A percentile compares a stretch with the other conserved stretches of the same genome.
These are phyloP conservation scores for Chrysina gloriosa DNA, from an alignment of 2,888 invertebrate genomes.

Conservation along the genomic window DNA sequence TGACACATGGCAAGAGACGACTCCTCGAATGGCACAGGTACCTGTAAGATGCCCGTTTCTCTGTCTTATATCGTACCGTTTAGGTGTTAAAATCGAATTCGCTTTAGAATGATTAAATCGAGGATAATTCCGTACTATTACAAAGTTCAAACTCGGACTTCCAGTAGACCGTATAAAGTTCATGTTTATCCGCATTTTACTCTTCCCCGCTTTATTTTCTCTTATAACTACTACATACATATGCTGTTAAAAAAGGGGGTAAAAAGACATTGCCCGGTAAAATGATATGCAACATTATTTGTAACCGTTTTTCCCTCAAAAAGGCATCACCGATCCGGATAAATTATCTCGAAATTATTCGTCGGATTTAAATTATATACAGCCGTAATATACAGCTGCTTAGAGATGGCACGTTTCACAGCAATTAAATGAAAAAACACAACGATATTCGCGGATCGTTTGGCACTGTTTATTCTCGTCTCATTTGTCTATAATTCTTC, in stretches of 20 bases:
- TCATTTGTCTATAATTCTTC: slow-evolving; percentile 41
- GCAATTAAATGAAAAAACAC: slow-evolving; percentile 56
- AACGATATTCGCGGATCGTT: slow-evolving; percentile 31
- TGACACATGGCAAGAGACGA: background rate
- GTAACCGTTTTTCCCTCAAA: slow-evolving; percentile 1
- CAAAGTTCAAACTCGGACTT: too few species aligned
- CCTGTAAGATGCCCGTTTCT: background rate
- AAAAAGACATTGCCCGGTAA: background rate
- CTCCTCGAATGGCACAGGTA: background rate
- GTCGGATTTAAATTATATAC: slow-evolving; percentile 10
- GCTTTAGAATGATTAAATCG: too few species aligned
- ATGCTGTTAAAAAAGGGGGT: too few species aligned
- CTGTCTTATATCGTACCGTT: background rate
- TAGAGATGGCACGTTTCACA: slow-evolving; percentile 65
- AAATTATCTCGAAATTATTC: background rate
- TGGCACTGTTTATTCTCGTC: slow-evolving; percentile 18
- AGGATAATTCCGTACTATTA: too few species aligned
- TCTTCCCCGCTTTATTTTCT: too few species aligned
- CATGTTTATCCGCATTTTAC: too few species aligned
- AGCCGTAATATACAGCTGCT: slow-evolving; percentile 39
- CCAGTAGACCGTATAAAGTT: too few species aligned
- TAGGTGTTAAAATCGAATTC: background rate
- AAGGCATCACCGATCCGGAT: slow-evolving; percentile 1
- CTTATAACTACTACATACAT: too few species aligned
- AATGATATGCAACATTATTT: slow-evolving; percentile 9